phyloP scores from a whole-genome alignment of 2,888 invertebrate species.

The Nymphalis c-album region DNA sequence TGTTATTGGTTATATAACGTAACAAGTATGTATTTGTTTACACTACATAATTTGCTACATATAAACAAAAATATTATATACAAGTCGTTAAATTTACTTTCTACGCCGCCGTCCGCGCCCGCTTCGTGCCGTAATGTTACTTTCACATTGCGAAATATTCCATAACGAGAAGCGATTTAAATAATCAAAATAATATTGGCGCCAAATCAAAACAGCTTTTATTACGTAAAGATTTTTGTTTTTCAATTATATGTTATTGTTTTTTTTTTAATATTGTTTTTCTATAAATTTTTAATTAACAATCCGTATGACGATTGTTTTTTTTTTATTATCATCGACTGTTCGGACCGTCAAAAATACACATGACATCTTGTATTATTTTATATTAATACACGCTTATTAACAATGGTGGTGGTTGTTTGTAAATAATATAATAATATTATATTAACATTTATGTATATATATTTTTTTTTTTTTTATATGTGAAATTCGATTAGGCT shows the following conservation, averaged over 20 bases:
- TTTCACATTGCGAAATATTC: conserved; percentile 46
- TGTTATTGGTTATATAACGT: neutral
- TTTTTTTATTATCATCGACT: conserved; percentile 47
- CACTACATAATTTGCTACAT: conserved; percentile 23
- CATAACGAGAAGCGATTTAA: conserved; percentile 38
- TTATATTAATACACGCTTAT: conserved; percentile 45
- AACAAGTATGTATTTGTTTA: conserved; percentile 8
- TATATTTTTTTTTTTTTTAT: conserved; percentile 34
- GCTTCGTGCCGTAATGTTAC: conserved; percentile 40
- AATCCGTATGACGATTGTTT: conserved; percentile 4
- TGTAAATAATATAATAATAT: conserved; percentile 42
- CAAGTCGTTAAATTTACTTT: conserved; percentile 42
- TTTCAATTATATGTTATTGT: conserved; percentile 1
- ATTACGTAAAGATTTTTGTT: conserved; percentile 4
- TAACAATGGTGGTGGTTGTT: conserved; percentile 71
- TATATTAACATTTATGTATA: conserved; percentile 31
- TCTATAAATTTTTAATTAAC: conserved; percentile 11
- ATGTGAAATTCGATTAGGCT: conserved; percentile 44
- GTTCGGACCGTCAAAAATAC: conserved; percentile 74
- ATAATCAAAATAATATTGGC: conserved; percentile 31
- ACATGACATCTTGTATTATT: conserved; percentile 57
- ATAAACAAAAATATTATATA: conserved; percentile 37
- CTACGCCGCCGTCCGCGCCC: conserved; percentile 37
- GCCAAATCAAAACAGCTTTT: conserved; percentile 10
- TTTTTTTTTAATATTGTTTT: conserved; percentile 22